A percentile compares a stretch with the other conserved stretches of the same genome.
phyloP scores from a whole-genome alignment of 2,888 invertebrate species.

The Dynastes tityus region DNA sequence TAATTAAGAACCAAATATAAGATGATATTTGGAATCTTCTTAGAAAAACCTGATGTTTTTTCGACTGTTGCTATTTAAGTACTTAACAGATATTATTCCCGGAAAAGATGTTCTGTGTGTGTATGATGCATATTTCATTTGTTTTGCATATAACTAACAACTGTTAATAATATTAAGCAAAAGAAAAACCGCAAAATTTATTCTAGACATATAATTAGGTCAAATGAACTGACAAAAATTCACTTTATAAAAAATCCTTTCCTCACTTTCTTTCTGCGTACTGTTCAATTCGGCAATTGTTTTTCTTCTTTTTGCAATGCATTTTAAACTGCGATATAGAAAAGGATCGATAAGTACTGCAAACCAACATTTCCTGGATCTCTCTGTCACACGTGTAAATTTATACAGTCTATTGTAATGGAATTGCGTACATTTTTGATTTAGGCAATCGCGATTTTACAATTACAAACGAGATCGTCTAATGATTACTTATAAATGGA shows the following conservation, averaged over 20 bases:
- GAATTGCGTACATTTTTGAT: neutral
- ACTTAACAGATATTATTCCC: no score
- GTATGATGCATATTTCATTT: no score
- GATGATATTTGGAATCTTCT: no score
- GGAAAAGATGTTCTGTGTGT: no score
- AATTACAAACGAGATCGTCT: neutral
- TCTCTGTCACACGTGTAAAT: neutral
- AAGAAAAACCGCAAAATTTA: neutral
- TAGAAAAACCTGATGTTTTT: no score
- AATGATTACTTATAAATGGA: neutral
- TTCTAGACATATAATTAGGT: neutral
- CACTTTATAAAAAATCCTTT: neutral
- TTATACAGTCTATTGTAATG: neutral
- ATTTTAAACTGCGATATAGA: slow-evolving; percentile 13
- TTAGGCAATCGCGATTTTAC: neutral
- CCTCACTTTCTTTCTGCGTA: neutral
- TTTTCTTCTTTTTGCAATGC: neutral
- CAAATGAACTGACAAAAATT: neutral
- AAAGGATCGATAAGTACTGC: slow-evolving; percentile 51
- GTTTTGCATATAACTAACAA: no score
- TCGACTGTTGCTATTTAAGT: no score
- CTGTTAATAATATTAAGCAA: no score
- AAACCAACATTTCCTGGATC: slow-evolving; percentile 43
- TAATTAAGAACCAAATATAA: no score
- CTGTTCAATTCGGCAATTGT: neutral